phyloP scores from a whole-genome alignment of 2,113 vertebrate genomes.

The Cyanistes caeruleus region DNA sequence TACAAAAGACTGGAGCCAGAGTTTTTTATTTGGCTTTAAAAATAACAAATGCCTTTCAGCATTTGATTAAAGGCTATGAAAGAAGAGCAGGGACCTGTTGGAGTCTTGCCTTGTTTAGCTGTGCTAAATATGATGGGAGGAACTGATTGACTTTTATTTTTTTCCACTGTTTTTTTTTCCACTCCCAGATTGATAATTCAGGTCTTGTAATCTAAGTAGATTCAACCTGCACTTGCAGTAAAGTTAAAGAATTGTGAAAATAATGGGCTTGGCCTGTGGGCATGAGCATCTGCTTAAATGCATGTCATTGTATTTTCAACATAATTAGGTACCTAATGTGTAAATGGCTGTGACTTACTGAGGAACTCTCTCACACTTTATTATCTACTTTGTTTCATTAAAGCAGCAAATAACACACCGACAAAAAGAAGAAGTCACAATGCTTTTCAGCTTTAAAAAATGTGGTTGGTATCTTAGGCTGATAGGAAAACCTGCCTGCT shows the following conservation, averaged over 20 bases:
- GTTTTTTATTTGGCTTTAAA: not conserved
- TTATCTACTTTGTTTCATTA: not conserved
- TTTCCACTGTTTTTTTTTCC: not conserved
- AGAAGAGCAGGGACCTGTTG: not conserved
- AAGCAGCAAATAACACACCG: not conserved
- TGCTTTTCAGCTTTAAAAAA: not conserved
- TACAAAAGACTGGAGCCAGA: not conserved
- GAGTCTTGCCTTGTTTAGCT: not conserved
- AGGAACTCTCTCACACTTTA: not conserved
- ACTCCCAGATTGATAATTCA: not conserved
- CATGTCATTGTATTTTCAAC: conserved; percentile 31
- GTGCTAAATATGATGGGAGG: not conserved
- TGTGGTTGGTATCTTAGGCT: not conserved
- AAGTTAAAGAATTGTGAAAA: not conserved
- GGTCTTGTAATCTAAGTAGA: not conserved
- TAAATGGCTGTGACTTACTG: not conserved
- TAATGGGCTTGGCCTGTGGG: not conserved
- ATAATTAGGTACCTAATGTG: conserved; percentile 4
- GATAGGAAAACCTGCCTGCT: not conserved
- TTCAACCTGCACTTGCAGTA: not conserved
- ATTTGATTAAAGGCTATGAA: not conserved
- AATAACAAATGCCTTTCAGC: not conserved
- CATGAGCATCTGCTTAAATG: conserved; percentile 19
- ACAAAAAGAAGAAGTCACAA: not conserved
- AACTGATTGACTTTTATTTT: not conserved